These are phyloP conservation scores for Manis javanica DNA, from an alignment of 2,797 vertebrate genomes.

Conservation along the genomic window DNA sequence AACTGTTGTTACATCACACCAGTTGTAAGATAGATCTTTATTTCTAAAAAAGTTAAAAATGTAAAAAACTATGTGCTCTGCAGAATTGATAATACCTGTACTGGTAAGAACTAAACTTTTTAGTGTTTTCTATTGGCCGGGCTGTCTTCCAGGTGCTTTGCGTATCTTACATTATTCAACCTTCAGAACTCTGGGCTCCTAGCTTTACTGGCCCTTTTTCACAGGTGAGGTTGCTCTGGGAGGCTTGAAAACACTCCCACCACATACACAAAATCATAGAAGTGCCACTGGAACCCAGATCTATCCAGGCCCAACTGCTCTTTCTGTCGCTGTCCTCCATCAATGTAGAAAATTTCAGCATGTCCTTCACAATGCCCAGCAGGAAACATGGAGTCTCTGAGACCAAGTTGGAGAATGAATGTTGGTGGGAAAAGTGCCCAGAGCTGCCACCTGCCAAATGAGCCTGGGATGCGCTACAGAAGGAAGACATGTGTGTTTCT, in stretches of 20 bases:
- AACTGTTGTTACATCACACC: not conserved
- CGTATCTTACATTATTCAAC: not conserved
- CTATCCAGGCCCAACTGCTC: not conserved
- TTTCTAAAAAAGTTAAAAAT: not conserved
- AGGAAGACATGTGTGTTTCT: not conserved
- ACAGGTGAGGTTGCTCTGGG: not conserved
- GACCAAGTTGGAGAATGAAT: not conserved
- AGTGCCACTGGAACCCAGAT: not conserved
- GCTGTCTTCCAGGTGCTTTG: not conserved
- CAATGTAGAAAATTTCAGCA: not conserved
- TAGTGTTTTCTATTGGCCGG: not conserved
- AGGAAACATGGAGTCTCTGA: not conserved
- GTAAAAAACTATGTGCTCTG: not conserved
- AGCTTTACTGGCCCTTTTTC: fast-evolving
- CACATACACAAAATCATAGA: not conserved
- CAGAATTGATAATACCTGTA: not conserved
- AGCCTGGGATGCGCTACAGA: not conserved
- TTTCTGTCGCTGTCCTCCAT: not conserved
- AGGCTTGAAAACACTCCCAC: not conserved
- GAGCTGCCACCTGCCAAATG: slow-evolving; percentile 61
- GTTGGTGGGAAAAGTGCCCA: slow-evolving; percentile 55
- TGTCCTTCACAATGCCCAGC: slow-evolving; percentile 12
- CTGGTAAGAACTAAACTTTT: not conserved
- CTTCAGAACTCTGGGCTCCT: not conserved
- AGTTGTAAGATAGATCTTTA: not conserved